Percentiles rank a stretch among this genome's conserved stretches.
These are phyloP conservation scores for Papilio machaon DNA, from an alignment of 1,140 invertebrate genomes.

Conservation along the genomic window DNA sequence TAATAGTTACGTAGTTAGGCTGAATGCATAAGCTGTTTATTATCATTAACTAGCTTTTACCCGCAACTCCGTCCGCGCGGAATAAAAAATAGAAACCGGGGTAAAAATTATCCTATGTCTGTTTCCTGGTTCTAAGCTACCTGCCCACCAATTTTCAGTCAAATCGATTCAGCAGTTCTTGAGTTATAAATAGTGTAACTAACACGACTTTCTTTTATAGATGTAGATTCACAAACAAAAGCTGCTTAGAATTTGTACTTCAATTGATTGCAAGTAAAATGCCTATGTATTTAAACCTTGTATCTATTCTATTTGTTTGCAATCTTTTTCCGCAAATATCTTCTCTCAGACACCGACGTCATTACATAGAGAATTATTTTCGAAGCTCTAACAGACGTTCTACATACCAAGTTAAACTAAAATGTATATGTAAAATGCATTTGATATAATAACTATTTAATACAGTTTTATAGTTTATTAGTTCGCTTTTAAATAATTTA, in stretches of 20 bases:
- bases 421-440: background rate
- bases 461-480: background rate
- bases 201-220: too few species aligned
- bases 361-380: constrained; percentile 13
- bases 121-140: too few species aligned
- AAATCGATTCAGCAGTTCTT: too few species aligned
- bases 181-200: too few species aligned
- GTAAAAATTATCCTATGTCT: too few species aligned
- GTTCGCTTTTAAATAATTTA: background rate
- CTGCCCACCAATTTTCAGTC: too few species aligned
- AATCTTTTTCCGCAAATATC: constrained; percentile 24
- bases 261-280: background rate
- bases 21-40: too few species aligned
- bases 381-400: constrained; percentile 7
- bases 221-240: too few species aligned
- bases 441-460: background rate
- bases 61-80: too few species aligned
- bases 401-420: constrained; percentile 20
- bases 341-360: constrained; percentile 18
- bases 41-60: too few species aligned
- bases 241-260: background rate
- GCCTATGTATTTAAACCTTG: background rate
- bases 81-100: too few species aligned
- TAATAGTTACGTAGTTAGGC: background rate
- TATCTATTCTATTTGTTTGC: constrained; percentile 6